A percentile compares a stretch with the other conserved stretches of the same genome.
These are phyloP conservation scores for Bombus difficillimus DNA, from an alignment of 1,140 invertebrate genomes.

Conservation along the genomic window DNA sequence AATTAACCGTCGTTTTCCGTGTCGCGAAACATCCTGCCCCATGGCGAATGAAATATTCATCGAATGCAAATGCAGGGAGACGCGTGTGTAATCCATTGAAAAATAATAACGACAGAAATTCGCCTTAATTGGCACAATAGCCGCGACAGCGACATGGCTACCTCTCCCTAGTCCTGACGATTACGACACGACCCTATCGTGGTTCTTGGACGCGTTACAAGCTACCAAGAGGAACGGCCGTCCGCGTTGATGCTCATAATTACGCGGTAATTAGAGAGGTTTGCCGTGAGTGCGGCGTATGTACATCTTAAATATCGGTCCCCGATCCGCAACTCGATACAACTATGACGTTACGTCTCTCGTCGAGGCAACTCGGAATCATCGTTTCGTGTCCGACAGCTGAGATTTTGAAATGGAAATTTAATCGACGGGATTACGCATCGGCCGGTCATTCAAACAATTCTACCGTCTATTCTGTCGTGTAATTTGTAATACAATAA, in stretches of 20 bases:
- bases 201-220: slow-evolving; percentile 64
- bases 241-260: slow-evolving; percentile 70
- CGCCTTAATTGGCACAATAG: slow-evolving; percentile 79
- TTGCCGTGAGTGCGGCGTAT: slow-evolving; percentile 76
- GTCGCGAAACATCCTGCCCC: slow-evolving; percentile 10
- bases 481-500: neutral
- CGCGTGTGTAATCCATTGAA: slow-evolving; percentile 73
- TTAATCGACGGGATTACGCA: slow-evolving; percentile 1
- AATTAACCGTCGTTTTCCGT: slow-evolving; percentile 54
- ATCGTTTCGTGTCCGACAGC: neutral
- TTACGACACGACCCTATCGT: slow-evolving; percentile 67
- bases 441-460: neutral
- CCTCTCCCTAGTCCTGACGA: slow-evolving; percentile 62
- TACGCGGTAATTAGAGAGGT: slow-evolving; percentile 79
- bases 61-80: slow-evolving; percentile 73
- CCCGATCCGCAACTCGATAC: slow-evolving; percentile 4
- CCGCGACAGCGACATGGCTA: slow-evolving; percentile 17
- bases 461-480: neutral
- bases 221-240: slow-evolving; percentile 18
- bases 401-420: neutral
- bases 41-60: slow-evolving; percentile 76
- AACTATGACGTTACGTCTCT: neutral
- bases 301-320: slow-evolving; percentile 73
- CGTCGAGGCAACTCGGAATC: neutral
- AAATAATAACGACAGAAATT: slow-evolving; percentile 79